Evolutionary conservation across 2,113 vertebrate genomes (phyloP), one percentile per base, ranked within the genome.

Genomic region (Aix galericulata): DNA sequence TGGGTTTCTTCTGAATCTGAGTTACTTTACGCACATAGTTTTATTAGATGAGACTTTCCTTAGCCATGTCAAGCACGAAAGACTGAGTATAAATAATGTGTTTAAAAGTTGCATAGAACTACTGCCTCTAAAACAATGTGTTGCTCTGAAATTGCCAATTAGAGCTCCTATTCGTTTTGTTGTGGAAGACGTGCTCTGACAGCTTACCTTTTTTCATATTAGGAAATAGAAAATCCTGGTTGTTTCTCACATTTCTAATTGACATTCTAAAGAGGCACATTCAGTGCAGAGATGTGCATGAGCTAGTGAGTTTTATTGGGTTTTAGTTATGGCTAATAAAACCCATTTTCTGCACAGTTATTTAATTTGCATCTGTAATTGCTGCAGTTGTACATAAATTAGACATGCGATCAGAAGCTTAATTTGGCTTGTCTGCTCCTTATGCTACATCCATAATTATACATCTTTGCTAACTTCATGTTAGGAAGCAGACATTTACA

Each of bases 261-360:
- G 92, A 64, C 83, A 76, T 96, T 96, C 83, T 82, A 17, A 82
- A 93, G 77, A 84, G 88, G 66, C 62, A 22, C 44, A 44, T 93
- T 91, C 62, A 46, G 66, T 87, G 60, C 69, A 29, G 88, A 79
- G 74, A 94, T 92, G 84, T 89, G 62, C 91, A 76, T 66, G 92
- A 95, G 62, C 77, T 88, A 63, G 62, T 76, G 83, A 96, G 67
- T 93, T 93, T 93, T 92, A 92, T 82, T 93, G 83, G 77, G 91
- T 68, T 96, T 97, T 96, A 94, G 95, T 93, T 96, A 95, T 91
- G 94, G 95, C 88, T 96, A 96, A 97, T 97, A 96, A 96, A 95
- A 42, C 40, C 92, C 83, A 94, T 96, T 96, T 96, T 93, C 92
- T 96, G 91, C 93, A 76, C 77, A 87, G 92, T 96, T 96, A 96